A percentile compares a stretch with the other conserved stretches of the same genome.
These are phyloP conservation scores for Halcyon malimbica DNA, from an alignment of 2,113 vertebrate species.

Conservation along the genomic window DNA sequence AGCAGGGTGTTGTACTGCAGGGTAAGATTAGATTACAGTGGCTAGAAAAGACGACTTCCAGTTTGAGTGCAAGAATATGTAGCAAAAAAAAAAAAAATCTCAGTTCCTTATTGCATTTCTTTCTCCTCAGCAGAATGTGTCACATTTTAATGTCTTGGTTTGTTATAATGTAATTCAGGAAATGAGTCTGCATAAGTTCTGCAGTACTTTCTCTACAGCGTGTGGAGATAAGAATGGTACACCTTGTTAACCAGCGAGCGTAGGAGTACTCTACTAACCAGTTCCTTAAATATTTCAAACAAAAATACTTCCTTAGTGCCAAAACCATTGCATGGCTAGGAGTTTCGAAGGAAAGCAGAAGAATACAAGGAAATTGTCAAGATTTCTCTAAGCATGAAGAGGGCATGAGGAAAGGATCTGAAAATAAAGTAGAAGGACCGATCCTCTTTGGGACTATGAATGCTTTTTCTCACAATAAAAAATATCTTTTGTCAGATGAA, in stretches of 20 bases:
- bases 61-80: neutral
- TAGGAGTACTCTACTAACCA: neutral
- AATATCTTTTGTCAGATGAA: neutral
- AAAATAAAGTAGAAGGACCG: neutral
- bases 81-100: neutral
- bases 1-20: neutral
- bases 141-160: neutral
- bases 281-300: neutral
- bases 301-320: neutral
- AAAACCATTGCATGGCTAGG: neutral
- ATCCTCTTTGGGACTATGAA: neutral
- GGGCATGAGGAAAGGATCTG: neutral
- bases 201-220: neutral
- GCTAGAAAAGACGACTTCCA: neutral
- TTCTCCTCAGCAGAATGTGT: neutral
- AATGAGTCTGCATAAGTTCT: neutral
- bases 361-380: conserved; percentile 10
- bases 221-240: neutral
- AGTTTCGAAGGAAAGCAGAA: neutral
- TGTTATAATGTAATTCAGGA: neutral
- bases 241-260: neutral
- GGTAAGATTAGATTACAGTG: neutral
- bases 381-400: neutral
- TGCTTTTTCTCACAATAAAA: neutral
- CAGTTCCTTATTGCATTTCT: conserved; percentile 7